Base-by-base conservation (phyloP, 2,888 invertebrate species). In the Diarsia rubi region DNA sequence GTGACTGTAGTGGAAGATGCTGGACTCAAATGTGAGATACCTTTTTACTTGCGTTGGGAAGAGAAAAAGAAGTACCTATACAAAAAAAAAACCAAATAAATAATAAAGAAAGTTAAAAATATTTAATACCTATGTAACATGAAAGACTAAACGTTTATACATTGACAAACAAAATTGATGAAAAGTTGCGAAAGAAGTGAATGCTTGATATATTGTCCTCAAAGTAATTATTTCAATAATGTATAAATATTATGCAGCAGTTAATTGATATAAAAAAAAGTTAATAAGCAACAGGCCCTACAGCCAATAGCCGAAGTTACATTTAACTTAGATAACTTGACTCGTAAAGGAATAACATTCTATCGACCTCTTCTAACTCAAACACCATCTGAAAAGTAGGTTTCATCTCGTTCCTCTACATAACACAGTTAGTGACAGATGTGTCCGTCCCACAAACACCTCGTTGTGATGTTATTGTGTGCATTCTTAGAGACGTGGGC, bases 371-470 rank as follows among this genome's bases (percentile, higher is more conserved):
- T 12, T 31, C 19, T 16, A 21, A 9, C 21, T 24, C 21, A n/a
- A 42, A 60, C 65, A 66, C 3, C 16, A 16, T 49, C 24, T 12
- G 21, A 11, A 54, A 63, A 24, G 54, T 44, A 24, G 19, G 0
- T 37, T 44, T 2, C 6, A 54, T 68, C 64, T 82, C 79, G 64
- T 65, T 60, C 19, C 2, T 54, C 44, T 1, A 12, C 68, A 72
- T 57, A 60, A n/a, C 37, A 27, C 65, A 24, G 31, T 5, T 45
- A n/a, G 44, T 73, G 83, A 69, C 73, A 73, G 83, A 80, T 82
- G 72, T 75, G 72, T 79, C 76, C 52, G 70, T 63, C 71, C 45
- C 52, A 84, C 83, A 89, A 88, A 88, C 82, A 81, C 67, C 73
- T 59, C 57, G 65, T 57, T 68, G 71, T 63, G 78, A 79, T 75